Base-by-base conservation (phyloP, 2,888 invertebrate genomes). In the Pandemis corylana region DNA sequence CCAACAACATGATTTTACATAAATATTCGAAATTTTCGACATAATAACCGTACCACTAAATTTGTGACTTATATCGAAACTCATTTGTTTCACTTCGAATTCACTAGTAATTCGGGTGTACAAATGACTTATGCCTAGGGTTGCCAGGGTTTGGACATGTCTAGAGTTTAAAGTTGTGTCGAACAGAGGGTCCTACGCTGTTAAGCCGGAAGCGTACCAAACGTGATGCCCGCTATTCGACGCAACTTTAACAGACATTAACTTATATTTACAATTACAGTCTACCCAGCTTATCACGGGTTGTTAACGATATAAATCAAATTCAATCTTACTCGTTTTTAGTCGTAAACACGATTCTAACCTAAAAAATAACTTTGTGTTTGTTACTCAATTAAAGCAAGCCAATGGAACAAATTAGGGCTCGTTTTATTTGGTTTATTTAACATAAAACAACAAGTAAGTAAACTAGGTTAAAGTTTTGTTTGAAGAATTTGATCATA, bases 71-170 rank as follows among this genome's bases (percentile, higher is more conserved):
- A 68, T 49, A 75, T 59, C 44, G 64, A 51, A 63, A 15, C 46
- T 51, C 42, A 59, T 51, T 71, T 75, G 71, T 75, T 75, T 68
- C 75, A 75, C 75, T 53, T 36, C 49, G 63, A 67, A 75, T 75
- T 61, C 65, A 62, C 66, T 51, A 66, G 74, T 70, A 70, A 75
- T 70, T 65, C 61, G 64, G 70, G 71, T 71, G 68, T 64, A 73
- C 73, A 73, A 67, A 68, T 62, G 64, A 20, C 64, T 65, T 64
- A 51, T 20, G 49, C 28, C 49, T 65, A 49, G 28, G 59, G 59
- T 59, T 59, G 59, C 59, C 59, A 59, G 59, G 59, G 28, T 6
- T 59, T 7, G 28, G 59, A 59, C 28, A 59, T 59, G 59, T 59
- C 28, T 5, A 59, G 59, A 15, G 10, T 28, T 59, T 12, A 28